These are phyloP conservation scores for Orthosia cruda DNA, from an alignment of 2,888 invertebrate species.

Conservation along the genomic window DNA sequence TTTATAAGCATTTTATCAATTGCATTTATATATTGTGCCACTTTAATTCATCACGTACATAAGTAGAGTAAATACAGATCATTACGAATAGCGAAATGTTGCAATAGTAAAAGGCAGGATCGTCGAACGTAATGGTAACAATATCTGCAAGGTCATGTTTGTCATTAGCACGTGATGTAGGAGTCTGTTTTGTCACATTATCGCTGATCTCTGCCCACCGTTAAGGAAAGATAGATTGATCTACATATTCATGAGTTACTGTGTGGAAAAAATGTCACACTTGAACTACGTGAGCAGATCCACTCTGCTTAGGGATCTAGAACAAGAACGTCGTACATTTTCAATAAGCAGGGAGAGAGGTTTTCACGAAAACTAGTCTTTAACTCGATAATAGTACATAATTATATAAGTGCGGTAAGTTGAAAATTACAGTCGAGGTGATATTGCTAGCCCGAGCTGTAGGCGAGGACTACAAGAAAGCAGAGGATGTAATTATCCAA, in stretches of 20 bases:
- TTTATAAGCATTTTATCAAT: slow-evolving; percentile 11
- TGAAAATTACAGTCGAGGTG: no score
- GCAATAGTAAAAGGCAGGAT: slow-evolving; percentile 54
- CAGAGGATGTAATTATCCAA: no score
- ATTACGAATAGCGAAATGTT: slow-evolving; percentile 27
- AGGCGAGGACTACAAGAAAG: no score
- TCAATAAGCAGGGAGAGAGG: neutral
- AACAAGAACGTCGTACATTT: slow-evolving; percentile 26
- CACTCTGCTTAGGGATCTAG: slow-evolving; percentile 32
- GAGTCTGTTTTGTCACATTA: slow-evolving; percentile 46
- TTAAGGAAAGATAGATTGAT: slow-evolving; percentile 35
- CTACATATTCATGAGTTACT: slow-evolving; percentile 41
- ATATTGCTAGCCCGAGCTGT: no score
- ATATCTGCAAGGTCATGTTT: slow-evolving; percentile 54
- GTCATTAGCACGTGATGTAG: slow-evolving; percentile 50
- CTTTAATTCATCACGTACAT: slow-evolving; percentile 26
- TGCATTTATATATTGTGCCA: neutral
- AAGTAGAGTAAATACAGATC: slow-evolving; percentile 35
- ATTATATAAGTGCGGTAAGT: no score
- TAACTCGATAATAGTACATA: no score
- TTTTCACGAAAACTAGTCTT: slow-evolving; percentile 10
- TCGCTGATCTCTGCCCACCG: slow-evolving; percentile 33
- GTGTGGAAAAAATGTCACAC: slow-evolving; percentile 30
- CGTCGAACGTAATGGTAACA: slow-evolving; percentile 41
- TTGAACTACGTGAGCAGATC: slow-evolving; percentile 15